These are phyloP conservation scores for Polyodon spathula DNA, from an alignment of 2,113 vertebrate genomes.

Conservation along the genomic window DNA sequence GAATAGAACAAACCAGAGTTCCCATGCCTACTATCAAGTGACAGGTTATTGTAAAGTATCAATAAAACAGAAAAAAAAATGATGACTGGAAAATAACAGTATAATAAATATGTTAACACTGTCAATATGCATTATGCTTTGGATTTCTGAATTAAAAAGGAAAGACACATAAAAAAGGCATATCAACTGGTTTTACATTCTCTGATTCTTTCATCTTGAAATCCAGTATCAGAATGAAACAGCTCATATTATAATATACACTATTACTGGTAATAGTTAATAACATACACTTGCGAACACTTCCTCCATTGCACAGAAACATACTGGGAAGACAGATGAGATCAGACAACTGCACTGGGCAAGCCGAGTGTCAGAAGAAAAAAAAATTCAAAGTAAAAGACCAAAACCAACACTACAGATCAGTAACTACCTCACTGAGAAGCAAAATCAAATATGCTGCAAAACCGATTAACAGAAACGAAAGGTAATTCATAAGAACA, in stretches of 20 bases:
- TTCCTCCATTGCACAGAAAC: neutral
- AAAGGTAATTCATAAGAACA: too few relatives aligned
- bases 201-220: conserved; percentile 5
- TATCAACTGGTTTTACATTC: conserved; percentile 10
- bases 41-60: neutral
- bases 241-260: neutral
- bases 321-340: conserved; percentile 12
- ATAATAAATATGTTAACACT: neutral
- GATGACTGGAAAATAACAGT: neutral
- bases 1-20: neutral
- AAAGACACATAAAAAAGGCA: conserved; percentile 3
- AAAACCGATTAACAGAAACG: too few relatives aligned
- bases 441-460: too few relatives aligned
- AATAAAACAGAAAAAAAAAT: neutral
- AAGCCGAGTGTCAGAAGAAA: neutral
- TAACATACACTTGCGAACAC: neutral
- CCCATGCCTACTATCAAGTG: neutral
- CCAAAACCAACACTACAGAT: too few relatives aligned
- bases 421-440: too few relatives aligned
- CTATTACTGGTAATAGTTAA: neutral
- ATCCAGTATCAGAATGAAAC: neutral
- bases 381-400: neutral
- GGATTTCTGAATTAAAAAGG: conserved; percentile 9
- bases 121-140: neutral
- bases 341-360: too few relatives aligned